Evolutionary conservation across 37 sponge, comb jelly and placozoan species (phyloP), one percentile per base, ranked within the genome.

Genomic region (Diacarnus erythraeanus): DNA sequence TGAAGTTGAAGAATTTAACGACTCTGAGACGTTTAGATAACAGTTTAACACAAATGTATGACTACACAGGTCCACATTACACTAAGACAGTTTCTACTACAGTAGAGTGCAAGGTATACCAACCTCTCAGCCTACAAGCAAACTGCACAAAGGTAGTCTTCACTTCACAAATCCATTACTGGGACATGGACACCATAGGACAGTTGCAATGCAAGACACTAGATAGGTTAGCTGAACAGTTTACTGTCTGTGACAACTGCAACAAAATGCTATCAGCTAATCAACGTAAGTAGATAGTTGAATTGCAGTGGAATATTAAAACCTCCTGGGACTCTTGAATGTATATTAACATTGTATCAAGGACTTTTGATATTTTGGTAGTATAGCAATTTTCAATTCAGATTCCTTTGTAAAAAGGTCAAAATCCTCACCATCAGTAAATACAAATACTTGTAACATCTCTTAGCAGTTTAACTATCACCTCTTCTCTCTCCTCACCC

Each of bases 171-270:
- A 51, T 84, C 2, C 76, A 84, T 58, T 89, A 89, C 58, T 89
- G 90, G 90, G 42, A 59, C n/a, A 30, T 39, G 4, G 56, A 41
- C 2, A 25, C 2, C 35, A 44, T 89, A 18, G 84, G 79, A 20
- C 72, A 71, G 10, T 57, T 77, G 71, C 89, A 88, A 36, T 92
- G 93, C 82, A 84, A 81, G 38, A 77, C 41, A 20, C 42, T 92
- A 69, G 89, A 88, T 35, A 56, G 39, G 3, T 56, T 87, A 47
- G 89, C 83, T 20, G 56, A 68, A 0, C 25, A 67, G 9, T 79
- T 75, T 33, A 33, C 5, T 10, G 25, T 67, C 23, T 83, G 91
- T 64, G 78, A 85, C 15, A 38, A 83, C 60, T 91, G 91, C 64
- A 34, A 70, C 42, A 38, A 30, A 27, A 56, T 56, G 74, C 3